Evolutionary conservation across 1,140 invertebrate genomes (phyloP).

Genomic region (Drosophila paulistorum): DNA sequence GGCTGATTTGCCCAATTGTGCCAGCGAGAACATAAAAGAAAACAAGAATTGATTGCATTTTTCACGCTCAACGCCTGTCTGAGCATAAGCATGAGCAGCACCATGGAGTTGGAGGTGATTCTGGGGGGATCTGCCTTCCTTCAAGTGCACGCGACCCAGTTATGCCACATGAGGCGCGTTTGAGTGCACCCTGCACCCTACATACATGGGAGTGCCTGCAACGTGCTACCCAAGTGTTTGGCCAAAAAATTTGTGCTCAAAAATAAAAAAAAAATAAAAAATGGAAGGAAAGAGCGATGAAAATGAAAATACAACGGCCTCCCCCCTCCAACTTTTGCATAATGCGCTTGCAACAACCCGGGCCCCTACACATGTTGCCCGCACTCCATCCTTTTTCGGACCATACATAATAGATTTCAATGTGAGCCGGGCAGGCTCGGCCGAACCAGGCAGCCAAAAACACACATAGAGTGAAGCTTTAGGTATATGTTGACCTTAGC

Average conservation of each 20-base stretch:
- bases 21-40: conserved; percentile 19
- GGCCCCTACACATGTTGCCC: background rate
- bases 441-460: conserved; percentile 4
- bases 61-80: conserved; percentile 40
- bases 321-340: conserved; percentile 47
- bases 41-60: conserved; percentile 60
- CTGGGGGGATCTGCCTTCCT: conserved; percentile 15
- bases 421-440: conserved; percentile 19
- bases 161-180: conserved; percentile 52
- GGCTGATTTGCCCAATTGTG: conserved; percentile 61
- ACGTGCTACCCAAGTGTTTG: background rate
- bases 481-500: conserved; percentile 51
- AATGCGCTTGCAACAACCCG: conserved; percentile 41
- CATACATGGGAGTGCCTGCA: background rate
- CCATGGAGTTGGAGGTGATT: background rate
- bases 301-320: conserved; percentile 46
- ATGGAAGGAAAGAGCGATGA: background rate
- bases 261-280: conserved; percentile 11
- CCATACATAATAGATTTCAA: conserved; percentile 52
- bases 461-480: conserved; percentile 22
- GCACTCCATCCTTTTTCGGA: background rate
- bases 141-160: conserved; percentile 48
- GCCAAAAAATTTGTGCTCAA: conserved; percentile 1
- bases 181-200: conserved; percentile 7
- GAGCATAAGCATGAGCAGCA: conserved; percentile 19